Conservation (phyloP, 2,888 invertebrate species). For the Candidula unifasciata region DNA sequence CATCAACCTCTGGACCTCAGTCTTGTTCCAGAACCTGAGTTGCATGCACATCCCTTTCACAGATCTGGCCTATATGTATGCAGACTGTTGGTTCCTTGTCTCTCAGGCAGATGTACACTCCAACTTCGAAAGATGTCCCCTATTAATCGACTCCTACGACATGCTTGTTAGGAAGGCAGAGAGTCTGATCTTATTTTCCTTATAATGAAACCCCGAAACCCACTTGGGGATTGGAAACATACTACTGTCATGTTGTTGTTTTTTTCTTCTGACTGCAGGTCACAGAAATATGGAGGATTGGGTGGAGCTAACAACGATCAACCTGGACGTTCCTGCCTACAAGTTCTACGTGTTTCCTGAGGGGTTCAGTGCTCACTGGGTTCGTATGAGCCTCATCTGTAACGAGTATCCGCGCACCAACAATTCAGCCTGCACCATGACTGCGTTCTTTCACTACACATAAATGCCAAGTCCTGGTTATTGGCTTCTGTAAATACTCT, state of each 20-base stretch:
- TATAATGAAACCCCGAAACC: no score
- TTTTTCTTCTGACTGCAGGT: slow-evolving; percentile 45
- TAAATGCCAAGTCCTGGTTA: slow-evolving; percentile 1
- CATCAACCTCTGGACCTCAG: no score
- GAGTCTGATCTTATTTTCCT: no score
- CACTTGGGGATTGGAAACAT: no score
- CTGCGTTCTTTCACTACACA: slow-evolving; percentile 58
- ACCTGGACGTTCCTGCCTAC: slow-evolving; percentile 2
- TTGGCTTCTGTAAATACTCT: neutral
- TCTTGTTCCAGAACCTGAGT: no score
- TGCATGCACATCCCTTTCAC: no score
- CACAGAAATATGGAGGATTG: slow-evolving; percentile 53
- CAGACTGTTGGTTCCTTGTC: no score
- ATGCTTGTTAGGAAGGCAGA: no score
- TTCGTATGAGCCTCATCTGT: slow-evolving; percentile 49
- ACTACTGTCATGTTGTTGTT: neutral
- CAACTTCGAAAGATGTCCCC: no score
- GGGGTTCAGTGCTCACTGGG: slow-evolving; percentile 59
- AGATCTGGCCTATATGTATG: no score
- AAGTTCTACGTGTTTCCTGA: slow-evolving; percentile 44
- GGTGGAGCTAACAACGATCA: slow-evolving; percentile 30
- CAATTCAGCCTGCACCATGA: slow-evolving; percentile 42
- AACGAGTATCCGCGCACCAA: neutral
- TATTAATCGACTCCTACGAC: no score
- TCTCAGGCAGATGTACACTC: no score